Percentiles rank a stretch among this genome's conserved stretches.
These are phyloP conservation scores for Heliconius himera DNA, from an alignment of 1,140 invertebrate species.

Conservation along the genomic window DNA sequence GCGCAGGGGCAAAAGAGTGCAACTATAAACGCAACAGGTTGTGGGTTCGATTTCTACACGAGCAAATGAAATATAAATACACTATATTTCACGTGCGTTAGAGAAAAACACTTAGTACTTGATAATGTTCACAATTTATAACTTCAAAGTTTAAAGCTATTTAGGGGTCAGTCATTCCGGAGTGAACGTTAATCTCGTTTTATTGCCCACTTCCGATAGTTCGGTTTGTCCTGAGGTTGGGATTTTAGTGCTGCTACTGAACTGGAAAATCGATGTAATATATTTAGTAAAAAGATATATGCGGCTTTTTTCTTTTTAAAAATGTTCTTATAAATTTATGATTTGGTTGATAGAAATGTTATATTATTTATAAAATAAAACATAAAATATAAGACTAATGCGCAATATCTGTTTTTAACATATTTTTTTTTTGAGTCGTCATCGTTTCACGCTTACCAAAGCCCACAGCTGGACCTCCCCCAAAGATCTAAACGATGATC, in stretches of 20 bases:
- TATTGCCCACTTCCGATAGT: conserved; percentile 15
- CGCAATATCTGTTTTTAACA: too few species aligned
- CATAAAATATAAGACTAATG: too few species aligned
- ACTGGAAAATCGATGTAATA: neutral
- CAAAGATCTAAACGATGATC: too few species aligned
- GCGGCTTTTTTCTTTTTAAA: neutral
- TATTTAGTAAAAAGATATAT: neutral
- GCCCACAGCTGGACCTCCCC: too few species aligned
- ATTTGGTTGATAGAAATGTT: neutral
- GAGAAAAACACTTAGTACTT: neutral
- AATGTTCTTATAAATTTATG: neutral
- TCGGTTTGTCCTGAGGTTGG: neutral
- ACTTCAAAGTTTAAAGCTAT: conserved; percentile 18
- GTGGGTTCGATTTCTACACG: too few species aligned
- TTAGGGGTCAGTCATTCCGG: neutral
- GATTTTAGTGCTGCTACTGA: neutral
- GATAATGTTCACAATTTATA: conserved; percentile 30
- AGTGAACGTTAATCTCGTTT: conserved; percentile 24
- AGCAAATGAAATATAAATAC: too few species aligned
- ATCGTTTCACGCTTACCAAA: too few species aligned
- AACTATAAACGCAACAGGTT: too few species aligned
- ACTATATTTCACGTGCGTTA: too few species aligned
- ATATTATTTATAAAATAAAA: too few species aligned
- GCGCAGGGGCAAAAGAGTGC: too few species aligned
- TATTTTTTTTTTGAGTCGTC: too few species aligned